These are phyloP conservation scores for Holocentrus rufus DNA, from an alignment of 2,797 vertebrate genomes.

Conservation along the genomic window DNA sequence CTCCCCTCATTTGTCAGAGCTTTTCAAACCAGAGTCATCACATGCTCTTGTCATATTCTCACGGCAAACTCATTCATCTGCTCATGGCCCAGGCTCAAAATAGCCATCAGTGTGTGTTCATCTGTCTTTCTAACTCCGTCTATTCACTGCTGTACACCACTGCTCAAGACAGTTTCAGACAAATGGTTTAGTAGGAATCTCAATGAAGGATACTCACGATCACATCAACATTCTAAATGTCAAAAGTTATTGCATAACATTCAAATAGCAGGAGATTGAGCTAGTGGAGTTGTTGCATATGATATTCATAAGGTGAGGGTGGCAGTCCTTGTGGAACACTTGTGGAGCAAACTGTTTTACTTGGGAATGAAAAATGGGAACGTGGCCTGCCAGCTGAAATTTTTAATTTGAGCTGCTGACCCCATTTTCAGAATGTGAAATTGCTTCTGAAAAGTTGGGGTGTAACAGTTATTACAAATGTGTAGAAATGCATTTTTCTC, in stretches of 20 bases:
- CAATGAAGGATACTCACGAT: neutral
- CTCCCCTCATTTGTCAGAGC: constrained; percentile 20
- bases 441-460: constrained; percentile 72
- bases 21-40: constrained; percentile 5
- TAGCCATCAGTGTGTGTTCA: neutral
- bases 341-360: constrained; percentile 61
- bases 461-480: constrained; percentile 77
- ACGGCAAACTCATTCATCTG: constrained; percentile 12
- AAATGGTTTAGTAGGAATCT: constrained; percentile 1
- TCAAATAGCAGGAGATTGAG: neutral
- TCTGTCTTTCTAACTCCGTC: neutral
- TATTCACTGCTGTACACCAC: constrained; percentile 1
- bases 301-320: constrained; percentile 14
- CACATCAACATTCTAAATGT: neutral
- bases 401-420: constrained; percentile 72
- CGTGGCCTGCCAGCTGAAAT: constrained; percentile 70
- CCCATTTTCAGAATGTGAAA: constrained; percentile 71
- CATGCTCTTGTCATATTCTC: constrained; percentile 18
- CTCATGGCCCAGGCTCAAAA: constrained; percentile 2
- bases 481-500: constrained; percentile 74
- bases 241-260: no score
- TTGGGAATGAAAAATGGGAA: constrained; percentile 66
- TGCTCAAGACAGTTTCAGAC: neutral
- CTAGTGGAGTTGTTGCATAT: neutral
- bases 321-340: constrained; percentile 45